Percentiles rank a stretch among this genome's conserved stretches.
Evolutionary conservation across 2,888 invertebrate species (phyloP).

Genomic region (Halictus ligatus): DNA sequence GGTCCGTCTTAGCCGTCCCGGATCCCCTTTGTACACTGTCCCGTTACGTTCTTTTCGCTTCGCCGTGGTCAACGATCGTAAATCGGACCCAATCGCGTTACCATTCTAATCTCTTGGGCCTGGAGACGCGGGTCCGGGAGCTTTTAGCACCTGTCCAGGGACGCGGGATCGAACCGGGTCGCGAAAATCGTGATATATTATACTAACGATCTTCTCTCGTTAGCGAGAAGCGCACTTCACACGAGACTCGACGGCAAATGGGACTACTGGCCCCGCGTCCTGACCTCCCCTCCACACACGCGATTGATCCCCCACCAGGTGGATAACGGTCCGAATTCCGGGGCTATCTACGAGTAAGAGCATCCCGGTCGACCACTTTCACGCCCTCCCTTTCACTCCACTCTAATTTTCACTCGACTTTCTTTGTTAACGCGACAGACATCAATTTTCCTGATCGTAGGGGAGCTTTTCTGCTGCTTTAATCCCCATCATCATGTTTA

Average conservation of each 20-base stretch:
- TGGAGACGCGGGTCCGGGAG: background rate
- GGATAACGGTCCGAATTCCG: constrained; percentile 31
- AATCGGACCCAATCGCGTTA: background rate
- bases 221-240: background rate
- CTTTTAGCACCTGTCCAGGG: background rate
- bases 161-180: background rate
- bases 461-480: background rate
- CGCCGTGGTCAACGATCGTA: background rate
- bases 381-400: background rate
- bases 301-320: constrained; percentile 32
- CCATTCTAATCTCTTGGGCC: constrained; percentile 6
- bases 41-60: constrained; percentile 32
- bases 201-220: background rate
- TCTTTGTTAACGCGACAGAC: background rate
- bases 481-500: background rate
- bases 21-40: background rate
- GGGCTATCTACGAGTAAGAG: background rate
- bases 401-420: constrained; percentile 10
- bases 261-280: background rate
- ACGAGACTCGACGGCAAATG: constrained; percentile 24
- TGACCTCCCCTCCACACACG: constrained; percentile 35
- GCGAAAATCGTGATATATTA: background rate
- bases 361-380: background rate
- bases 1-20: background rate
- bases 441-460: background rate